Percentiles rank a stretch among this genome's conserved stretches.
These are phyloP conservation scores for Bibio marci DNA, from an alignment of 2,888 invertebrate genomes.

Conservation along the genomic window DNA sequence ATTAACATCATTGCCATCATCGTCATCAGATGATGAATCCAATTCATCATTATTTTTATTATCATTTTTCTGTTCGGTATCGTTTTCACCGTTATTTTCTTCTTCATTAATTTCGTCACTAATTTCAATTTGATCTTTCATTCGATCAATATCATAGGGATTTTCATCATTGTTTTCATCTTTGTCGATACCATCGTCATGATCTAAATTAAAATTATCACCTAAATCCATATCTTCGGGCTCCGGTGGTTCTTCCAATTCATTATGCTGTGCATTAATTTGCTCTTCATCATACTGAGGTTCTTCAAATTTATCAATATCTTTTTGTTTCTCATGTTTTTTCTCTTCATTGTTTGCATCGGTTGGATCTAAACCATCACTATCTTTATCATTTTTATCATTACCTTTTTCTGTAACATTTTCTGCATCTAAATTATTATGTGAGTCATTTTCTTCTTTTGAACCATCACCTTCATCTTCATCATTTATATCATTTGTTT, in stretches of 20 bases:
- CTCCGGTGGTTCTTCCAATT: slow-evolving; percentile 58
- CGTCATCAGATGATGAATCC: background rate
- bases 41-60: slow-evolving; percentile 27
- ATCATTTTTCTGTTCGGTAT: slow-evolving; percentile 14
- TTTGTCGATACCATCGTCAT: slow-evolving; percentile 35
- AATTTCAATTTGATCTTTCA: slow-evolving; percentile 39
- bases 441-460: slow-evolving; percentile 52
- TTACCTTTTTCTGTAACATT: slow-evolving; percentile 38
- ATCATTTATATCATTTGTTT: slow-evolving; percentile 36
- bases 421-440: slow-evolving; percentile 28
- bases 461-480: slow-evolving; percentile 51
- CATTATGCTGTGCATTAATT: slow-evolving; percentile 62
- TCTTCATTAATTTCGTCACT: slow-evolving; percentile 21
- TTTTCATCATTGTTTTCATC: slow-evolving; percentile 48
- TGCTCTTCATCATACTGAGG: slow-evolving; percentile 65
- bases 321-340: slow-evolving; percentile 36
- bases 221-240: slow-evolving; percentile 78
- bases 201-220: slow-evolving; percentile 66
- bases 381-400: slow-evolving; percentile 24
- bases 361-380: slow-evolving; percentile 25
- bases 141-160: slow-evolving; percentile 71
- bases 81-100: slow-evolving; percentile 17
- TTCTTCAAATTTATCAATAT: slow-evolving; percentile 73
- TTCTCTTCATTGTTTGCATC: slow-evolving; percentile 12
- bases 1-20: slow-evolving; percentile 17